These are phyloP conservation scores for Pipistrellus pipistrellus DNA, from an alignment of 2,797 vertebrate genomes.

Conservation along the genomic window DNA sequence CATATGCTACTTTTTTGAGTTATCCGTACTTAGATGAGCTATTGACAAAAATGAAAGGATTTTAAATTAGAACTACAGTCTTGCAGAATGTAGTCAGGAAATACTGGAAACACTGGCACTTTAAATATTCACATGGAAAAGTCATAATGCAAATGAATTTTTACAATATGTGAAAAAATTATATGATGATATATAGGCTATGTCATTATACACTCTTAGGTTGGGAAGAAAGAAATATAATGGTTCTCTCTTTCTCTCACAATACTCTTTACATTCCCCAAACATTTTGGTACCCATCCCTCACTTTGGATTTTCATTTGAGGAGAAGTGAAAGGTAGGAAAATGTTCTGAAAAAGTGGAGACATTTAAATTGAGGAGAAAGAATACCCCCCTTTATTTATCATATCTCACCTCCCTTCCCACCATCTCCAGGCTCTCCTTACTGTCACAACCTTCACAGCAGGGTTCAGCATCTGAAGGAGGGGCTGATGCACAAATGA, in stretches of 20 bases:
- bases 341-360: conserved; percentile 4
- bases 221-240: background rate
- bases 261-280: background rate
- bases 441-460: no score
- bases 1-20: conserved; percentile 74
- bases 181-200: background rate
- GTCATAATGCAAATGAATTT: conserved; percentile 32
- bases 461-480: no score
- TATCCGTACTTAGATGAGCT: conserved; percentile 78
- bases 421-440: background rate
- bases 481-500: no score
- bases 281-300: background rate
- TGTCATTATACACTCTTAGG: background rate
- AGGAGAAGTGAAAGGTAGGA: background rate
- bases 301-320: conserved; percentile 11
- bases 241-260: background rate
- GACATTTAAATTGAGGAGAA: background rate
- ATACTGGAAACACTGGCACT: conserved; percentile 7
- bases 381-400: background rate
- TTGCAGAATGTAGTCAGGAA: conserved; percentile 74
- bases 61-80: conserved; percentile 78
- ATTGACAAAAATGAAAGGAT: conserved; percentile 78
- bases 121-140: conserved; percentile 34
- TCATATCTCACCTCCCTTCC: background rate
- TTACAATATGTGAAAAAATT: conserved; percentile 23